Evolutionary conservation across 2,113 vertebrate species (phyloP).

Genomic region (Entelurus aequoreus): DNA sequence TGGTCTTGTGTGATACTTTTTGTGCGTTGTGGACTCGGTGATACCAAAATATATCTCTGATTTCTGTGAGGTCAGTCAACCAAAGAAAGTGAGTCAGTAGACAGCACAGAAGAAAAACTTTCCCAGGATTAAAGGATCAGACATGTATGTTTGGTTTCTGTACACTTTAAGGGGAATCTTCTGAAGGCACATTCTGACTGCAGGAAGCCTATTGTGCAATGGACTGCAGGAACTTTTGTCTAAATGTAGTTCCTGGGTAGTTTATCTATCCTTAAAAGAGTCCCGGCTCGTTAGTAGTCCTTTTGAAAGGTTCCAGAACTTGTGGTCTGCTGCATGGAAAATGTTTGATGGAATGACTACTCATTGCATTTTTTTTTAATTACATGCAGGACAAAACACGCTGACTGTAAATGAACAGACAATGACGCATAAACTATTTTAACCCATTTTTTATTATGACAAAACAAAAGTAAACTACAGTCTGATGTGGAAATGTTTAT

Average conservation of each 20-base stretch:
- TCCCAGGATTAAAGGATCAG: conserved; percentile 9
- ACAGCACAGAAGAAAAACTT: background rate
- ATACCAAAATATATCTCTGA: conserved; percentile 32
- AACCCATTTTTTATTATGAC: too few species aligned
- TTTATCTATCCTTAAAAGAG: too few species aligned
- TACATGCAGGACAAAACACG: too few species aligned
- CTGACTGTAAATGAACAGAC: too few species aligned
- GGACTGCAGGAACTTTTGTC: background rate
- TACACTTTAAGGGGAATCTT: background rate
- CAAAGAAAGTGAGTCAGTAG: conserved; percentile 54
- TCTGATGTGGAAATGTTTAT: too few species aligned
- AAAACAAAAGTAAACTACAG: too few species aligned
- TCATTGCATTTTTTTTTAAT: too few species aligned
- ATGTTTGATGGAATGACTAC: background rate
- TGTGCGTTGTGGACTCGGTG: conserved; percentile 8
- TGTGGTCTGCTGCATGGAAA: background rate
- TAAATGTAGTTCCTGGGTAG: background rate
- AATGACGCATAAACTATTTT: too few species aligned
- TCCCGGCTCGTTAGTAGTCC: too few species aligned
- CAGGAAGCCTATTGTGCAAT: background rate
- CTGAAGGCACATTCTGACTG: background rate
- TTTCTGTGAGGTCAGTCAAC: conserved; percentile 38
- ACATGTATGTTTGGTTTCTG: conserved; percentile 2
- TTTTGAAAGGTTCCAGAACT: too few species aligned
- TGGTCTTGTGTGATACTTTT: background rate